phyloP scores from a whole-genome alignment of 2,888 invertebrate genomes.

The Drosophila nr. perissopoda region DNA sequence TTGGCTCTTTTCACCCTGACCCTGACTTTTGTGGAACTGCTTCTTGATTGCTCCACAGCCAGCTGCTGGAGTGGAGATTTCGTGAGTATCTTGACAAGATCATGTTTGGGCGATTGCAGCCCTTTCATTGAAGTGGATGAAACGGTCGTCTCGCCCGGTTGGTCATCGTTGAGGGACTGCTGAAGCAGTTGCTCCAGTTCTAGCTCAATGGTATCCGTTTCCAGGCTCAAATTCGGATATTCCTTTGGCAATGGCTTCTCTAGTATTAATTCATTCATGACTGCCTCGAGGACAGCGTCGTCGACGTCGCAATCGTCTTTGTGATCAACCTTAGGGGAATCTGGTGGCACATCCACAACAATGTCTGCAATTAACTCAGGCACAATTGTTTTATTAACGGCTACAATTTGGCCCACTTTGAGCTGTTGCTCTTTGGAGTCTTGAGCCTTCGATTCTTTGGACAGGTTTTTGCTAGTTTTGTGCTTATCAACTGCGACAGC shows the following conservation, averaged over 20 bases:
- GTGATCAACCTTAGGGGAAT: slow-evolving; percentile 64
- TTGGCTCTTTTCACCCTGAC: slow-evolving; percentile 4
- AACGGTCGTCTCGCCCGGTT: slow-evolving; percentile 59
- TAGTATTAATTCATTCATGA: slow-evolving; percentile 19
- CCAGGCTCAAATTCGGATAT: slow-evolving; percentile 35
- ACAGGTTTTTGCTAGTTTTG: too few species aligned
- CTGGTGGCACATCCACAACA: slow-evolving; percentile 62
- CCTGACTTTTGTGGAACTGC: slow-evolving; percentile 11
- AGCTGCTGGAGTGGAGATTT: slow-evolving; percentile 37
- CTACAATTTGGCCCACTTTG: slow-evolving; percentile 1
- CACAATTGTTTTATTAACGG: neutral
- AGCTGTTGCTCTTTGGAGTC: too few species aligned
- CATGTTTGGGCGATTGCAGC: slow-evolving; percentile 24
- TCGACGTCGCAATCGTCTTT: slow-evolving; percentile 57
- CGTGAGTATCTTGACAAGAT: slow-evolving; percentile 43
- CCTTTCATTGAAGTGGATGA: slow-evolving; percentile 62
- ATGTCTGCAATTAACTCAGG: slow-evolving; percentile 4
- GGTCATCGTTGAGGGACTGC: slow-evolving; percentile 26
- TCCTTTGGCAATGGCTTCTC: slow-evolving; percentile 7
- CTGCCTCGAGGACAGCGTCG: slow-evolving; percentile 36
- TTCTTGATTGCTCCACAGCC: neutral
- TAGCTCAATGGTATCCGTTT: slow-evolving; percentile 53
- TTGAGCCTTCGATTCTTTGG: neutral
- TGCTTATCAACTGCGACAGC: slow-evolving; percentile 47
- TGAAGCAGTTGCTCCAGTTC: slow-evolving; percentile 55